Conservation (phyloP, 2,113 vertebrate species). For the Alligator mississippiensis region DNA sequence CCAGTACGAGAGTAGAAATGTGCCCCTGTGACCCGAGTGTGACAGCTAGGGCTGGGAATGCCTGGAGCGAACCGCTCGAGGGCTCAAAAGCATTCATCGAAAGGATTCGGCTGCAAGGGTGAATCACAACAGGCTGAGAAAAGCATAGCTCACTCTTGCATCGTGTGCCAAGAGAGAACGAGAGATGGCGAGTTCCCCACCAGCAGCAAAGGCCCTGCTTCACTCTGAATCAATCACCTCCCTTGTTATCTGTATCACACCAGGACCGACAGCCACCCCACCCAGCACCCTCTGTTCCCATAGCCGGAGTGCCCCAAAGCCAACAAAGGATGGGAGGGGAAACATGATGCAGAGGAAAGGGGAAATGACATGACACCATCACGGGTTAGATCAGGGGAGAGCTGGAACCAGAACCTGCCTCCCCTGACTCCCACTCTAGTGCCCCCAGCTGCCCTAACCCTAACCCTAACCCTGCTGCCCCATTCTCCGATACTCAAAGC, state of each 20-base stretch:
- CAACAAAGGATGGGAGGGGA: not conserved
- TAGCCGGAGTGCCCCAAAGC: too few species aligned
- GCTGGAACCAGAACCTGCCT: not conserved
- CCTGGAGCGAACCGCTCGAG: rapidly evolving
- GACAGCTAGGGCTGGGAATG: not conserved
- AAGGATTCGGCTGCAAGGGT: rapidly evolving
- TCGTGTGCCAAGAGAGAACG: too few species aligned
- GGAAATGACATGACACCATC: not conserved
- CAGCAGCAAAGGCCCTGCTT: too few species aligned
- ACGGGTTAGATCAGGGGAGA: not conserved
- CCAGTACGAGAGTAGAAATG: not conserved
- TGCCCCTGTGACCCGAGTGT: not conserved
- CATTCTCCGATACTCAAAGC: not conserved
- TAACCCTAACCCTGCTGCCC: not conserved
- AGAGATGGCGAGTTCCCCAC: too few species aligned
- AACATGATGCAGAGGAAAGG: not conserved
- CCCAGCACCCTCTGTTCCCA: too few species aligned
- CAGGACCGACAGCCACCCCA: too few species aligned
- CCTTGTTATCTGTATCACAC: too few species aligned
- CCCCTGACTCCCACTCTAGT: not conserved
- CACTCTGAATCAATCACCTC: too few species aligned
- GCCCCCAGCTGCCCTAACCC: not conserved
- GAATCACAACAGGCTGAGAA: rapidly evolving
- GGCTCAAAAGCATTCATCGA: rapidly evolving
- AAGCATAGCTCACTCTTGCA: rapidly evolving